Percentiles rank a stretch among this genome's conserved stretches.
phyloP scores from a whole-genome alignment of 2,113 vertebrate genomes.

The Pterophyllum scalare region DNA sequence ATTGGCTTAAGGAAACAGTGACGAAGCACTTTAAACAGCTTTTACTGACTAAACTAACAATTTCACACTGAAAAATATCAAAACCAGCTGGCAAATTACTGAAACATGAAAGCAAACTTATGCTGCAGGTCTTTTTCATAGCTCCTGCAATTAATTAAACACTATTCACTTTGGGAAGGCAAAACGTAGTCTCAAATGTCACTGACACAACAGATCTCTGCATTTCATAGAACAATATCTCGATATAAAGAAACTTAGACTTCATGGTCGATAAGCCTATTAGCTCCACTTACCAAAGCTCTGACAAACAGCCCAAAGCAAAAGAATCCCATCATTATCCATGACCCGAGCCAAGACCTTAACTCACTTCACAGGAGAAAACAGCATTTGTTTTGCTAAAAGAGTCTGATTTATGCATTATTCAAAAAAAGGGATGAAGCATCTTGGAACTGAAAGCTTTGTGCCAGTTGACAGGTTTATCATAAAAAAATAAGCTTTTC shows the following conservation, averaged over 20 bases:
- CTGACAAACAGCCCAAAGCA: conserved; percentile 33
- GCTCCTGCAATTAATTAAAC: not conserved
- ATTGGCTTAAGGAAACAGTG: not conserved
- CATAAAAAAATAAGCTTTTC: not conserved
- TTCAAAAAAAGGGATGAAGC: conserved; percentile 44
- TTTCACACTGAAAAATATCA: not conserved
- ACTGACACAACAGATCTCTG: not conserved
- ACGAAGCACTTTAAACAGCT: not conserved
- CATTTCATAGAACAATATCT: not conserved
- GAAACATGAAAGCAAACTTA: not conserved
- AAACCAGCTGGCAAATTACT: conserved; percentile 4
- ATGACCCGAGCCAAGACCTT: not conserved
- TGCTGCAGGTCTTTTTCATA: not conserved
- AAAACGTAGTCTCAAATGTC: not conserved
- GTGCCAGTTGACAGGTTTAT: conserved; percentile 21
- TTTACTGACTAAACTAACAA: not conserved
- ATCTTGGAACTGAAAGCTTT: conserved; percentile 16
- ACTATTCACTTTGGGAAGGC: not conserved
- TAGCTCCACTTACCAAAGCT: conserved; percentile 27
- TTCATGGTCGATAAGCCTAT: conserved; percentile 23
- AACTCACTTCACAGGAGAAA: conserved; percentile 31
- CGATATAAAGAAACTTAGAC: conserved; percentile 13
- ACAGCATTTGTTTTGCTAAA: conserved; percentile 17
- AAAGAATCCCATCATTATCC: conserved; percentile 31
- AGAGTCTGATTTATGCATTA: conserved; percentile 43